Evolutionary conservation across 2,797 vertebrate genomes (phyloP).

Genomic region (Pseudotriccus pelzelni): DNA sequence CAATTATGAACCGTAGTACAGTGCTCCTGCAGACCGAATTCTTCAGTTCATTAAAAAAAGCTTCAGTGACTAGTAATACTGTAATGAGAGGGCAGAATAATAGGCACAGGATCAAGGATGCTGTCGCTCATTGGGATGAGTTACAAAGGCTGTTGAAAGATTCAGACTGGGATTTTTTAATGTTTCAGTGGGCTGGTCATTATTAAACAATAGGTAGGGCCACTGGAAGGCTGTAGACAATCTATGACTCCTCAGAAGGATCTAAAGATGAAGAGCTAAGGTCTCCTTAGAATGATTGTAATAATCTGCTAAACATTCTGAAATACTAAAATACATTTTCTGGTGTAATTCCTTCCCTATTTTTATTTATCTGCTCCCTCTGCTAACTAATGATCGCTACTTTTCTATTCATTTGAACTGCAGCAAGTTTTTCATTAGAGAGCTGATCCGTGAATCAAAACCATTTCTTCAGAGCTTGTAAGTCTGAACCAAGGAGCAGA

Average conservation of each 20-base stretch:
- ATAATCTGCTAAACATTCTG: background rate
- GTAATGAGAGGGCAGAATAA: slow-evolving; percentile 46
- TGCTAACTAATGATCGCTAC: background rate
- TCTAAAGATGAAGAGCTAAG: background rate
- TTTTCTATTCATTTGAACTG: background rate
- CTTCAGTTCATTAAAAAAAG: slow-evolving; percentile 38
- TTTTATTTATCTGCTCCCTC: background rate
- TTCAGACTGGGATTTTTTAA: background rate
- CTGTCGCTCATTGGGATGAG: background rate
- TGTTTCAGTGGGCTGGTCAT: background rate
- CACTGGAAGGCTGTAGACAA: background rate
- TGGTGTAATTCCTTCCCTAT: background rate
- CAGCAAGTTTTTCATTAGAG: background rate
- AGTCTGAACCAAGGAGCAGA: background rate
- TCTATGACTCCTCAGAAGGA: background rate
- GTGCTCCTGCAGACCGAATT: slow-evolving; percentile 5
- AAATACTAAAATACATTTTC: background rate
- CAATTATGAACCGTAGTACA: slow-evolving; percentile 34
- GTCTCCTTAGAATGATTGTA: background rate
- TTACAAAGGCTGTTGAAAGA: slow-evolving; percentile 1
- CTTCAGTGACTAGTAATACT: slow-evolving; percentile 16
- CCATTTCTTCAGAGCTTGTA: background rate
- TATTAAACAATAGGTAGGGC: background rate
- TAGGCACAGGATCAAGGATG: slow-evolving; percentile 3
- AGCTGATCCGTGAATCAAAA: background rate